Base-by-base conservation (phyloP, 2,113 vertebrate species). In the Hydrochoerus hydrochaeris region DNA sequence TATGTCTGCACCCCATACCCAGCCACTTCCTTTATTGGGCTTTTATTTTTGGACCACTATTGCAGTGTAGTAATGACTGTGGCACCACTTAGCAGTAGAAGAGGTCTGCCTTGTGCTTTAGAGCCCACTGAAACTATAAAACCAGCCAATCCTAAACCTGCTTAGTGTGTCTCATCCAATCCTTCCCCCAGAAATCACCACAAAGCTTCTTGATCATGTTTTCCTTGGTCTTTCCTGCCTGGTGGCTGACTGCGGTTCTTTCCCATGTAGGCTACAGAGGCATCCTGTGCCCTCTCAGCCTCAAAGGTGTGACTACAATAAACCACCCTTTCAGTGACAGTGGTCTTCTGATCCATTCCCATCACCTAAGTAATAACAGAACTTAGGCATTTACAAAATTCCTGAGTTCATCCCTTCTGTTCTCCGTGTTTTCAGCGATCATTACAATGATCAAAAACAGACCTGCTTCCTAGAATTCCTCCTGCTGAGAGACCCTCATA, bases 251-350 rank as follows among this genome's bases (percentile, higher is more conserved):
- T 3, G 38, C 13, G 28, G 5, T 1, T 28, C 58, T 46, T 85
- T 28, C 16, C 5, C 1, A 0, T 4, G 52, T 10, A 49, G 0
- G 32, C 20, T 20, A 16, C 17, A 12, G 20, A 3, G 10, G 77
- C 19, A 11, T 1, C 4, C 4, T 1, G 1, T 62, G 0, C 8
- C 8, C 49, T 28, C 1, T 85, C 22, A 5, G 12, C 19, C 46
- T 28, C 35, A 63, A 20, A 28, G 35, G 1, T 12, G 13, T 60
- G 22, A 49, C 30, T 44, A 1, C 1, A 17, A 44, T 22, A 52
- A 57, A 3, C 13, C 1, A 0, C 46, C 44, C 63, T 44, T 94
- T 41, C 88, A 60, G 3, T 5, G 91, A 24, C 35, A 41, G 2
- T 49, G 30, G 11, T 44, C 32, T 60, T 44, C 10, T 38, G 22